phyloP scores from a whole-genome alignment of 2,113 vertebrate species.

The Tupaia tana region DNA sequence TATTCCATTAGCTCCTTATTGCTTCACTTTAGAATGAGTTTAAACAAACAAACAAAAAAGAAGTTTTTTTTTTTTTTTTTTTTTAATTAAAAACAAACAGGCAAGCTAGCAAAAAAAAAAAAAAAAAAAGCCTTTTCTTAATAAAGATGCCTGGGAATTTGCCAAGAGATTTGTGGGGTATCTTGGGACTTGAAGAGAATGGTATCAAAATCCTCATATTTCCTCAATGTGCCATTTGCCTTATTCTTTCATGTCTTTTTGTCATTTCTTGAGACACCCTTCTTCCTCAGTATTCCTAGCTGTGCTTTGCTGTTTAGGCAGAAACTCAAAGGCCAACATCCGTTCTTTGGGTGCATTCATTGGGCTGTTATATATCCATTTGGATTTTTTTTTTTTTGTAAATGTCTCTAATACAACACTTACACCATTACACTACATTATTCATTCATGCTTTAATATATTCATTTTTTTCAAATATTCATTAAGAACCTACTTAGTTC shows the following conservation, averaged over 20 bases:
- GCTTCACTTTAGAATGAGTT: not conserved
- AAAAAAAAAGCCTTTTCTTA: not conserved
- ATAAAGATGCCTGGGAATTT: not conserved
- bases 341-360: not conserved
- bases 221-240: not conserved
- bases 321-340: not conserved
- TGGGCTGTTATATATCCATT: not conserved
- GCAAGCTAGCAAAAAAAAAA: too few species aligned
- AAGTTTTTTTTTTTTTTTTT: too few species aligned
- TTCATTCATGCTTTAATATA: not conserved
- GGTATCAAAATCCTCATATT: not conserved
- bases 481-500: not conserved
- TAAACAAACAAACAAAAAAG: not conserved
- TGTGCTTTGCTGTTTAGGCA: not conserved
- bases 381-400: not conserved
- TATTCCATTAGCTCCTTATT: not conserved
- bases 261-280: not conserved
- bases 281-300: not conserved
- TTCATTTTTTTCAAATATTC: not conserved
- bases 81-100: conserved; percentile 28
- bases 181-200: not conserved
- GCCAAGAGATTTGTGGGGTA: not conserved
- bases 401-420: not conserved
- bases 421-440: not conserved
- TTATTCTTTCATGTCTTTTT: not conserved